These are phyloP conservation scores for Petaurus breviceps DNA, from an alignment of 2,113 vertebrate genomes.

Conservation along the genomic window DNA sequence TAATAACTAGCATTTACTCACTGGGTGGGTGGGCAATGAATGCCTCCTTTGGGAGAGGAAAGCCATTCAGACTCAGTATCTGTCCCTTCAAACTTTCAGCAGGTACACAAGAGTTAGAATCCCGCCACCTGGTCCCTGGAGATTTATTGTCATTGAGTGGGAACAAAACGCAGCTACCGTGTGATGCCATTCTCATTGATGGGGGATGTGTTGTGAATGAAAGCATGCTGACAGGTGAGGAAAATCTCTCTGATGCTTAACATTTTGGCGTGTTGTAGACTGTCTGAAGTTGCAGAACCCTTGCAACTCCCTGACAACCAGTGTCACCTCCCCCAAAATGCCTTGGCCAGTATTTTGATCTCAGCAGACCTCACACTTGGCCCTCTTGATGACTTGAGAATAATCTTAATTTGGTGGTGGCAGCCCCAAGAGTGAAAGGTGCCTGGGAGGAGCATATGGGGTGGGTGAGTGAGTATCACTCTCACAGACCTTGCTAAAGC, in stretches of 20 bases:
- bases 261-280: neutral
- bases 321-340: rapidly evolving
- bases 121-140: constrained; percentile 85
- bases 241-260: neutral
- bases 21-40: neutral
- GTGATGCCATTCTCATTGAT: constrained; percentile 84
- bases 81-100: constrained; percentile 63
- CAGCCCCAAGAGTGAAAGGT: neutral
- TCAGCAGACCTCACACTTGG: neutral
- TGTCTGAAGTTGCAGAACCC: neutral
- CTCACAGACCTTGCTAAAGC: neutral
- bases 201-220: constrained; percentile 87
- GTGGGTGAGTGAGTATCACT: neutral
- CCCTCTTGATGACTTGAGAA: neutral
- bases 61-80: neutral
- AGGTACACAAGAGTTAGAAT: constrained; percentile 83
- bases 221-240: constrained; percentile 88
- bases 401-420: neutral
- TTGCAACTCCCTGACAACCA: neutral
- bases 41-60: neutral
- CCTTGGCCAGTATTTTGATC: neutral
- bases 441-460: neutral
- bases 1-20: constrained; percentile 13
- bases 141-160: constrained; percentile 83
- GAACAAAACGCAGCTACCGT: constrained; percentile 82